Evolutionary conservation across 2,888 invertebrate genomes (phyloP).

Genomic region (Mythimna albipuncta): DNA sequence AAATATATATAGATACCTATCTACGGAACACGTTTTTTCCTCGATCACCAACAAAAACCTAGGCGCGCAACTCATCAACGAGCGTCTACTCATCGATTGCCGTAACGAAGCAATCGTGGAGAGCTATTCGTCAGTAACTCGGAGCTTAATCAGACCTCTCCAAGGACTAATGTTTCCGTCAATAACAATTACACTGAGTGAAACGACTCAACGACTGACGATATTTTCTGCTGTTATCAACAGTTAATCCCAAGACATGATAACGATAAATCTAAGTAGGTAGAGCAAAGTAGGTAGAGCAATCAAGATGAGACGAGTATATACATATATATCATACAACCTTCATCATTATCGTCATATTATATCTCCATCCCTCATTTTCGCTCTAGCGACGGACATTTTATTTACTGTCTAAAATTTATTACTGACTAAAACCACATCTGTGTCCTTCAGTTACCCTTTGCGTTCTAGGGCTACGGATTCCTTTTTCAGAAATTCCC

Average conservation of each 20-base stretch:
- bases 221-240: conserved; percentile 46
- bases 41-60: conserved; percentile 17
- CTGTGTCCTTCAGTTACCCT: no score
- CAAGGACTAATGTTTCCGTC: conserved; percentile 67
- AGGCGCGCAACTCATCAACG: conserved; percentile 50
- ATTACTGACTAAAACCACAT: no score
- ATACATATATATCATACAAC: no score
- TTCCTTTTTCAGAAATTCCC: no score
- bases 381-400: no score
- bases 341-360: no score
- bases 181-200: conserved; percentile 68
- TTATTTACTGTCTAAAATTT: no score
- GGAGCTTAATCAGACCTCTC: conserved; percentile 70
- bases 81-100: conserved; percentile 51
- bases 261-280: neutral
- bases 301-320: no score
- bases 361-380: no score
- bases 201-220: conserved; percentile 31
- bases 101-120: conserved; percentile 56
- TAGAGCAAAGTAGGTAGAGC: neutral
- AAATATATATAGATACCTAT: neutral
- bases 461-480: no score
- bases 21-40: neutral
- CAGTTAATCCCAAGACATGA: conserved; percentile 27
- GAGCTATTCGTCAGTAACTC: conserved; percentile 63